Base-by-base conservation (phyloP, 2,797 vertebrate species). In the Chiroxiphia lanceolata region DNA sequence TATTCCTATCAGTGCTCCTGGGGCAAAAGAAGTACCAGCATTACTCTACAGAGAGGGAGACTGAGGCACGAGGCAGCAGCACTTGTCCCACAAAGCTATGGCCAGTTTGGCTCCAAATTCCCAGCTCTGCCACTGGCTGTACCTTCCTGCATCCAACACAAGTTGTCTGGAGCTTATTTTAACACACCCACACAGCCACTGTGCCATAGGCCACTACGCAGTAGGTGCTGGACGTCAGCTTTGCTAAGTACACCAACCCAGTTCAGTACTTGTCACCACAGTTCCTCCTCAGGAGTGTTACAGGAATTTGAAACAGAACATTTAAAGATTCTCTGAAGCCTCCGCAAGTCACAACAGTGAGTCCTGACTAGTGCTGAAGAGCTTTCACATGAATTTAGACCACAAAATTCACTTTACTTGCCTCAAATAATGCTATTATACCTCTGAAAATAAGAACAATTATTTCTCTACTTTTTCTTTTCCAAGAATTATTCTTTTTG, bases 171-270 rank as follows among this genome's bases (percentile, higher is more conserved):
- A 78, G 50, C 48, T 71, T 44, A 63, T 54, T 70, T 74, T 12
- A 57, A 77, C 18, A 29, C 60, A 38, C 25, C 15, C 33, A 13
- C 2, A 22, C 42, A 53, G 45, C 42, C 6, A 13, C 27, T 6
- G 45, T 45, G 42, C 38, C 74, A 13, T 2, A 53, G 87, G 47
- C 59, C 47, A 68, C 63, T 36, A 67, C 0, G 0, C 3, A 51
- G 71, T 67, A 65, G 59, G 36, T 7, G 25, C 33, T n/a, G 80
- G 80, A 44, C 64, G 22, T 42, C 6, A 25, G 34, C 47, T 69
- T 54, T 42, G 16, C 5, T 16, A 40, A 67, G 51, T 10, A 38
- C 67, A 54, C 29, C 53, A 71, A 70, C 4, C 34, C 57, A n/a
- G 21, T 25, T 21, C 12, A 40, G 60, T 8, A 7, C 25, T 74